Conservation (phyloP, 2,888 invertebrate genomes). For the Cenopis cana region DNA sequence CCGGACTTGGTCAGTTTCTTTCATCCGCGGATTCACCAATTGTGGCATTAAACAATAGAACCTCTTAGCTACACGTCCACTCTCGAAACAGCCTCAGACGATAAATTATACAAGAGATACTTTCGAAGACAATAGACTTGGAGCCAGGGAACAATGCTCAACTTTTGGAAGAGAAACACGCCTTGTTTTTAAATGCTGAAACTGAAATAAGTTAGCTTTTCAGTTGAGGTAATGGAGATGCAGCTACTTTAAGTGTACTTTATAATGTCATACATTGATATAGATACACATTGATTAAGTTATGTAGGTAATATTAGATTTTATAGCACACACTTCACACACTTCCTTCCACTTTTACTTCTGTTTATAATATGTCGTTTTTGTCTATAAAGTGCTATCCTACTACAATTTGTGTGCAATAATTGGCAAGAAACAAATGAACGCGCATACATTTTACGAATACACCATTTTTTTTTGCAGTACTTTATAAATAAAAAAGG, state of each 20-base stretch:
- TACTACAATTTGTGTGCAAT: no score
- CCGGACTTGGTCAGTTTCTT: conserved; percentile 82
- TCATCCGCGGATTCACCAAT: conserved; percentile 78
- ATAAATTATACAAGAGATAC: conserved; percentile 58
- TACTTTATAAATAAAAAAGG: no score
- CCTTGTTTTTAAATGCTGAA: conserved; percentile 43
- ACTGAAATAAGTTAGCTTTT: conserved; percentile 41
- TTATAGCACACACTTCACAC: no score
- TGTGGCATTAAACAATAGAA: conserved; percentile 84
- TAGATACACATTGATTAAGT: neutral
- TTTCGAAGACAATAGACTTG: conserved; percentile 45
- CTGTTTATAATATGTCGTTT: no score
- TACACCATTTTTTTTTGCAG: no score
- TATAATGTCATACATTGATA: neutral
- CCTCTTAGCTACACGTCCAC: conserved; percentile 75
- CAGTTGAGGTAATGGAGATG: conserved; percentile 21
- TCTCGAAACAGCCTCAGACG: conserved; percentile 57
- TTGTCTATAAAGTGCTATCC: no score
- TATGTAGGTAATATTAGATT: no score
- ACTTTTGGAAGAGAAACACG: conserved; percentile 40
- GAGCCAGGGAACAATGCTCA: conserved; percentile 26
- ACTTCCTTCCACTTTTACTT: no score
- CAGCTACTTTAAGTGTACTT: neutral
- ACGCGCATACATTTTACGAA: no score
- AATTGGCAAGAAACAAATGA: no score